Conservation (phyloP, 1,140 invertebrate genomes). For the Homarus americanus region DNA sequence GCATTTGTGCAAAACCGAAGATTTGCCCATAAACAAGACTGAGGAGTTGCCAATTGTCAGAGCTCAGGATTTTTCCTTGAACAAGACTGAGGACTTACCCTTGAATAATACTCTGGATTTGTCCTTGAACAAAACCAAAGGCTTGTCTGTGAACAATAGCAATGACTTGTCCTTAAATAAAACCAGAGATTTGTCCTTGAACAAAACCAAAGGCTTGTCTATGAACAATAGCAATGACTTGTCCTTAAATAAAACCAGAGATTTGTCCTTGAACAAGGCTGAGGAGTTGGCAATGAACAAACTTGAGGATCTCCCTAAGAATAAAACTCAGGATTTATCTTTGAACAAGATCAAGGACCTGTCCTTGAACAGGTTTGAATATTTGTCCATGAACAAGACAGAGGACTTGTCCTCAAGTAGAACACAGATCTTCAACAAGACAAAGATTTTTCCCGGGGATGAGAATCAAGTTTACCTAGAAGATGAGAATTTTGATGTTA, state of each 20-base stretch:
- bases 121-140: background rate
- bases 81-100: background rate
- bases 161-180: background rate
- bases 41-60: background rate
- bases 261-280: background rate
- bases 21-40: background rate
- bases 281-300: background rate
- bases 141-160: background rate
- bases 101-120: background rate
- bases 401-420: background rate
- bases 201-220: too few species aligned
- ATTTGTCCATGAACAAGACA: background rate
- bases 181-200: background rate
- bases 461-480: background rate
- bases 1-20: background rate
- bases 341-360: background rate
- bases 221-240: background rate
- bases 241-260: background rate
- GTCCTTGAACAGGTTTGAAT: background rate
- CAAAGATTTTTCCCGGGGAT: background rate
- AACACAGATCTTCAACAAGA: too few species aligned
- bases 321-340: background rate
- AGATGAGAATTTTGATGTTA: background rate
- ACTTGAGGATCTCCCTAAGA: too few species aligned
- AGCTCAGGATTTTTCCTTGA: background rate